Evolutionary conservation across 2,113 vertebrate species (phyloP).

Genomic region (Ramphastos sulfuratus): DNA sequence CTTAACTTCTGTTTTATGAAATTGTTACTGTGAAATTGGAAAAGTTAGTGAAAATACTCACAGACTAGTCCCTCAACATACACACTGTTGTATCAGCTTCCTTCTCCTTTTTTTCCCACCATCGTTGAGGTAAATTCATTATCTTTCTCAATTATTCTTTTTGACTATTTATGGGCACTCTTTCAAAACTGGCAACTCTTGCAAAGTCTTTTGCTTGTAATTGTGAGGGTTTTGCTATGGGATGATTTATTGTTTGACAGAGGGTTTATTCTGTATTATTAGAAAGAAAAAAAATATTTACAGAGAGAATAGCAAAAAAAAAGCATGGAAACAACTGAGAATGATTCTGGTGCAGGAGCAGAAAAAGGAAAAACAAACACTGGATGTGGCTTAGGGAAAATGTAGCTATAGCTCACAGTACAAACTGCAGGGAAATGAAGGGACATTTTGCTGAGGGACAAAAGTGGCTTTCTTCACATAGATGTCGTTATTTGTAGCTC

Average conservation of each 20-base stretch:
- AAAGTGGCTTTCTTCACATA: background rate
- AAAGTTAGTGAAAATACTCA: background rate
- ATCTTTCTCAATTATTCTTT: background rate
- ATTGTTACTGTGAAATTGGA: background rate
- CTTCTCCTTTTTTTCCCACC: background rate
- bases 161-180: background rate
- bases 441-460: background rate
- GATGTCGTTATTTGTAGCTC: background rate
- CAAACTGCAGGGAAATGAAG: background rate
- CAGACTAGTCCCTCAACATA: background rate
- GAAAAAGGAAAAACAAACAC: background rate
- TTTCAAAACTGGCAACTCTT: background rate
- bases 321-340: background rate
- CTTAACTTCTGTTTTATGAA: background rate
- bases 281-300: background rate
- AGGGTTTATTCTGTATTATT: background rate
- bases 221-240: background rate
- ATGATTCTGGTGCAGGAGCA: background rate
- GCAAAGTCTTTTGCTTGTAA: background rate
- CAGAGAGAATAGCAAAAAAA: background rate
- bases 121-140: background rate
- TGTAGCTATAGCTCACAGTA: background rate
- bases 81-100: background rate
- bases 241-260: background rate
- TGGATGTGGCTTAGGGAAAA: background rate